Base-by-base conservation (phyloP, 2,888 invertebrate species). In the Habroteleia sp. region DNA sequence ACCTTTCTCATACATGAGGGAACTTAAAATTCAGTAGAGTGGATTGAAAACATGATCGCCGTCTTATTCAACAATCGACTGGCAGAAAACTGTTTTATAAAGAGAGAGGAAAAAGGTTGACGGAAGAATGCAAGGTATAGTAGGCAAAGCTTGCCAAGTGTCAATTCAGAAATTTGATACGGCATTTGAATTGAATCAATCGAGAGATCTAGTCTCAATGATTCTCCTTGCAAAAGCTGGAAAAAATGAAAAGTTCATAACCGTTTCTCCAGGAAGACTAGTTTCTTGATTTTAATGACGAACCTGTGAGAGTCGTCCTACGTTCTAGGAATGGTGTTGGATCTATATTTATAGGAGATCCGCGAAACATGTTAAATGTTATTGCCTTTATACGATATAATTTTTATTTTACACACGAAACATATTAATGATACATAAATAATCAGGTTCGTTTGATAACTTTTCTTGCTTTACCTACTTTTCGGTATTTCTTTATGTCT, bases 261-360 rank as follows among this genome's bases (percentile, higher is more conserved):
- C 14, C 4, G 48, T 62, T 60, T 58, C 44, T 65, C 29, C 35
- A 37, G 42, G 56, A 56, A 62, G 48, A 63, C 56, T 14, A 48
- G 71, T 60, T 60, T 60, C 52, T 29, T 44, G 2, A 48, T 39
- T 56, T 60, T 69, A 69, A 60, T 60, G 54, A 56, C 39, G 58
- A 58, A 58, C 42, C 58, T 42, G 56, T 13, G 41, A 33, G 14
- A 63, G 42, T 17, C 63, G 46, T 27, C 56, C 35, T 58, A 50
- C 50, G 63, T 58, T 63, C 41, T 17, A 20, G 48, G 52, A 54
- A 62, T 17, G n/a, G 41, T 37, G 63, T 54, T 77, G 77, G 78
- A 72, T n/a, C n/a, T 77, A 73, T 48, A 77, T 33, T 81, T 83
- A 82, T 84, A 82, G 83, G 83, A 82, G 83, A 84, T 81, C 77